Evolutionary conservation across 23 tunicate genomes (phyloP), one percentile per base, ranked within the genome.

Genomic region (Botrylloides violaceus): DNA sequence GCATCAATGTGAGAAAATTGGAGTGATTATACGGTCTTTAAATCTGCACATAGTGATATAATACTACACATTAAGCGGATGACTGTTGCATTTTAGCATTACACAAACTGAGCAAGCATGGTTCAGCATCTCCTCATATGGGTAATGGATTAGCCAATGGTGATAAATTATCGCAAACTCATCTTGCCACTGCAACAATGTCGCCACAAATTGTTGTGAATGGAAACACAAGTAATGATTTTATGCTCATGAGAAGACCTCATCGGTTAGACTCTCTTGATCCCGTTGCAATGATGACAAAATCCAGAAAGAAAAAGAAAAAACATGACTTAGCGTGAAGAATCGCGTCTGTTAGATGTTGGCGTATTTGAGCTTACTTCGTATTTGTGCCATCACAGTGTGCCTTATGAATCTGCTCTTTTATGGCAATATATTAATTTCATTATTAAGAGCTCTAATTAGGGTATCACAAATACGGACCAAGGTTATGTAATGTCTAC

Each of bases 291-390:
- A 37, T 27, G 15, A 68, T 19, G 36, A 68, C 79, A 5, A 87
- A 81, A 55, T 43, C 78, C 9, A 80, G 71, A 56, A 87, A 77
- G 62, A 76, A 76, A 70, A 85, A 85, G 55, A 85, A 85, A 68
- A 66, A 78, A 12, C 59, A 28, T 21, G 75, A 68, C 66, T 23
- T 37, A 31, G 26, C 70, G 32, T 63, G 9, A 31, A 28, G 34
- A 43, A n/a, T n/a, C n/a, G n/a, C n/a, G n/a, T n/a, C n/a, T n/a
- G n/a, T n/a, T n/a, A n/a, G n/a, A n/a, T n/a, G n/a, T n/a, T n/a
- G n/a, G n/a, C n/a, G n/a, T n/a, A n/a, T n/a, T n/a, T n/a, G n/a
- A n/a, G n/a, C n/a, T n/a, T n/a, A n/a, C n/a, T n/a, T n/a, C n/a
- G n/a, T n/a, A n/a, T n/a, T n/a, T n/a, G n/a, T n/a, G n/a, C n/a